phyloP scores from a whole-genome alignment of 2,113 vertebrate genomes.

The Macrotis lagotis region DNA sequence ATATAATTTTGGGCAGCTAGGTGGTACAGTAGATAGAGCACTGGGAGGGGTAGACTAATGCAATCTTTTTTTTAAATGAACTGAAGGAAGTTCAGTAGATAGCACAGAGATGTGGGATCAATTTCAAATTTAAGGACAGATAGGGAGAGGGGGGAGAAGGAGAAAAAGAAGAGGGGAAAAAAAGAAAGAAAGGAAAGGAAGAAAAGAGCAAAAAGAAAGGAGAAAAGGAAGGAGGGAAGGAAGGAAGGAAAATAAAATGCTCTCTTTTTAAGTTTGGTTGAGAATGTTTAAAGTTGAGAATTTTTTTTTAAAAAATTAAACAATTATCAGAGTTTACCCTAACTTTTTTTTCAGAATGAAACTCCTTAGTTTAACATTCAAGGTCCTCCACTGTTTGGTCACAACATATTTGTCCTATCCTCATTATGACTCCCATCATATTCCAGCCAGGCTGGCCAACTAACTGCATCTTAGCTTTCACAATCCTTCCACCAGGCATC shows the following conservation, averaged over 20 bases:
- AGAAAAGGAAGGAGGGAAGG: not conserved
- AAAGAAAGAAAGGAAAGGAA: not conserved
- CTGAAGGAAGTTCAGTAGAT: not conserved
- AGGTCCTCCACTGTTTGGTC: not conserved
- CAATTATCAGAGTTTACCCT: not conserved
- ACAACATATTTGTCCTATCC: not conserved
- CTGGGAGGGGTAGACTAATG: too few species aligned
- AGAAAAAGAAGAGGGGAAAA: not conserved
- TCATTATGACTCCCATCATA: not conserved
- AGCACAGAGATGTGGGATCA: too few species aligned
- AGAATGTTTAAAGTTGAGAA: not conserved
- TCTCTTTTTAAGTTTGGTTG: too few species aligned
- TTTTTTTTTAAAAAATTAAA: not conserved
- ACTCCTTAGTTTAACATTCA: not conserved
- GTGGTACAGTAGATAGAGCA: too few species aligned
- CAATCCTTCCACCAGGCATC: not conserved
- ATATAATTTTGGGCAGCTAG: too few species aligned
- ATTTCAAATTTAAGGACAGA: too few species aligned
- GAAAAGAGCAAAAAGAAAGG: too few species aligned
- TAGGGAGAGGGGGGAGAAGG: conserved; percentile 50
- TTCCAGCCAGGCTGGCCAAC: not conserved
- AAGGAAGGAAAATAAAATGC: not conserved
- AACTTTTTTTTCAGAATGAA: not conserved
- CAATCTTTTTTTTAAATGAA: not conserved
- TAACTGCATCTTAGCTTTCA: not conserved